Percentiles rank a stretch among this genome's conserved stretches.
Conservation (phyloP, 2,888 invertebrate genomes). For the Chymomyza fuscimana region DNA sequence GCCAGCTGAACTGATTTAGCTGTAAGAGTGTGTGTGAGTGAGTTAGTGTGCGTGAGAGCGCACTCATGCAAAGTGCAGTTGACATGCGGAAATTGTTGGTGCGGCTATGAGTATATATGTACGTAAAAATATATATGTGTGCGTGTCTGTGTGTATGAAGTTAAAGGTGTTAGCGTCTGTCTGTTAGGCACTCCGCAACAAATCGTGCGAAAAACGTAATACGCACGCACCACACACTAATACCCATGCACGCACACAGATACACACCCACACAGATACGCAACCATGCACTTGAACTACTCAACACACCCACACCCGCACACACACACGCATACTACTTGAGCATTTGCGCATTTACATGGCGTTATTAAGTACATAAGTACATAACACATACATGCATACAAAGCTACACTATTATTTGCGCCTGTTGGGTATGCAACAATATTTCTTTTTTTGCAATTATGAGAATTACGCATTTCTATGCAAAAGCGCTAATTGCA, state of each 20-base stretch:
- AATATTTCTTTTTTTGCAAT: background rate
- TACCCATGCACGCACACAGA: constrained; percentile 16
- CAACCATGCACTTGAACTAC: background rate
- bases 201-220: constrained; percentile 57
- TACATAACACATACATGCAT: too few relatives aligned
- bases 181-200: constrained; percentile 40
- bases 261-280: background rate
- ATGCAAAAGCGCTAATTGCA: background rate
- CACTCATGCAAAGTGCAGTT: constrained; percentile 74
- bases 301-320: background rate
- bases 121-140: background rate
- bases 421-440: constrained; percentile 3
- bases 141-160: background rate
- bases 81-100: constrained; percentile 74
- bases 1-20: background rate
- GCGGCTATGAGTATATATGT: constrained; percentile 27
- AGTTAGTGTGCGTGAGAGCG: constrained; percentile 34
- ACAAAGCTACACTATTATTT: background rate
- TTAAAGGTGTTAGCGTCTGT: background rate
- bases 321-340: background rate
- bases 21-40: background rate
- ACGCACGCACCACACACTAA: constrained; percentile 36
- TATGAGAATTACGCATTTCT: background rate
- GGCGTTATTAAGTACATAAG: background rate
- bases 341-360: background rate